Conservation (phyloP, 2,797 vertebrate species). For the Scolopax rusticola region DNA sequence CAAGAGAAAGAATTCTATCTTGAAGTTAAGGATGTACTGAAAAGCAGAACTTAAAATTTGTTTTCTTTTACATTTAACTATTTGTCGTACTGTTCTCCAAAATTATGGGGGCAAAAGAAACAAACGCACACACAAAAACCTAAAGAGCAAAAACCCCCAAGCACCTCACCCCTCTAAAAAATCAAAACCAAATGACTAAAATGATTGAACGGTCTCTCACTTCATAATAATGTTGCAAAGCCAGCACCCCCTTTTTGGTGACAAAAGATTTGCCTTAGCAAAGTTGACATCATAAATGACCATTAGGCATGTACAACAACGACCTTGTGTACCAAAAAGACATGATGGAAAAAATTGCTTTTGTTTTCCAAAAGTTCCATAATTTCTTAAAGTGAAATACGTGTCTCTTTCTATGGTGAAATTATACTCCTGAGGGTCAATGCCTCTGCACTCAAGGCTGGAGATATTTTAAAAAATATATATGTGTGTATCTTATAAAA, state of each 20-base stretch:
- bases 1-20: background rate
- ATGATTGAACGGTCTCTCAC: background rate
- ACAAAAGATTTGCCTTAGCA: background rate
- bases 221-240: background rate
- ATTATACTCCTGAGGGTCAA: background rate
- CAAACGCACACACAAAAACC: background rate
- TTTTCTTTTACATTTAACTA: background rate
- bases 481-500: background rate
- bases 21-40: background rate
- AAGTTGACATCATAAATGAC: background rate
- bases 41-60: background rate
- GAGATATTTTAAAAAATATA: background rate
- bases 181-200: background rate
- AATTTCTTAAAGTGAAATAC: background rate
- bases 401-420: background rate
- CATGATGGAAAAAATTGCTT: background rate
- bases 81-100: background rate
- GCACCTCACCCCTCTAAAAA: background rate
- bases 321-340: background rate
- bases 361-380: background rate
- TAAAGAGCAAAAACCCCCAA: background rate
- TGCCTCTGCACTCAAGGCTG: background rate
- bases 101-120: rapidly evolving
- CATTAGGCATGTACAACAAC: background rate
- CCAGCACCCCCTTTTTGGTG: background rate